Conservation (phyloP, 2,888 invertebrate species). For the Arrhopalites spinosus region DNA sequence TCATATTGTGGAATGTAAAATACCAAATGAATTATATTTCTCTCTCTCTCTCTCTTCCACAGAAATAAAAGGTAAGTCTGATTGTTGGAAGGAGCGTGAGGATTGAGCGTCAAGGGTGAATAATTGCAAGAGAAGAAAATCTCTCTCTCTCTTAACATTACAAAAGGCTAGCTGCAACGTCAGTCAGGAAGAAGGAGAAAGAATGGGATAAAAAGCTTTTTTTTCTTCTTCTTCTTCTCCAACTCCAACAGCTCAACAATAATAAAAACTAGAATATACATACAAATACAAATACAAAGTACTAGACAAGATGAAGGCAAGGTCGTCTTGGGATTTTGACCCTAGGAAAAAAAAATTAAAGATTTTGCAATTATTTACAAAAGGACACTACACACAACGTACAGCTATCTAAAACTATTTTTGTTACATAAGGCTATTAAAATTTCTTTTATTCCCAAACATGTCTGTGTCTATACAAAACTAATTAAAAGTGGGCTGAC, state of each 20-base stretch:
- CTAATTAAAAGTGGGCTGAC: constrained; percentile 17
- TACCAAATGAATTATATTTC: constrained; percentile 2
- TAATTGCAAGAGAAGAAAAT: constrained; percentile 11
- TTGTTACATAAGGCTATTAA: no score
- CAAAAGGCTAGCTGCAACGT: constrained; percentile 11
- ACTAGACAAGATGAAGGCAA: constrained; percentile 15
- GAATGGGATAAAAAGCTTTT: constrained; percentile 18
- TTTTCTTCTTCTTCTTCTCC: not conserved
- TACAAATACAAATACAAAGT: not conserved
- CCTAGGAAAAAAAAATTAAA: constrained; percentile 5
- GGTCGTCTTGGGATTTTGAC: constrained; percentile 34
- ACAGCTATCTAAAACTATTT: not conserved
- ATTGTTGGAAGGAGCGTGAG: constrained; percentile 23
- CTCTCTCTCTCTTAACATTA: not conserved
- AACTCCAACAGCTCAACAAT: not conserved
- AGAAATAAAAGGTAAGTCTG: not conserved
- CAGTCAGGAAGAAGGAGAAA: constrained; percentile 6
- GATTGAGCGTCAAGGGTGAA: constrained; percentile 29
- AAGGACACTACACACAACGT: not conserved
- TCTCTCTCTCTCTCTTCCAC: not conserved
- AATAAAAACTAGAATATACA: not conserved
- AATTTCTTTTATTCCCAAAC: not conserved
- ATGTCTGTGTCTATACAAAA: not conserved
- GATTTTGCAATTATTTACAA: constrained; percentile 6
- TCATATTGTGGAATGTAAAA: constrained; percentile 12